A percentile compares a stretch with the other conserved stretches of the same genome.
Conservation (phyloP, 1,140 invertebrate species). For the Drosophila ficusphila region DNA sequence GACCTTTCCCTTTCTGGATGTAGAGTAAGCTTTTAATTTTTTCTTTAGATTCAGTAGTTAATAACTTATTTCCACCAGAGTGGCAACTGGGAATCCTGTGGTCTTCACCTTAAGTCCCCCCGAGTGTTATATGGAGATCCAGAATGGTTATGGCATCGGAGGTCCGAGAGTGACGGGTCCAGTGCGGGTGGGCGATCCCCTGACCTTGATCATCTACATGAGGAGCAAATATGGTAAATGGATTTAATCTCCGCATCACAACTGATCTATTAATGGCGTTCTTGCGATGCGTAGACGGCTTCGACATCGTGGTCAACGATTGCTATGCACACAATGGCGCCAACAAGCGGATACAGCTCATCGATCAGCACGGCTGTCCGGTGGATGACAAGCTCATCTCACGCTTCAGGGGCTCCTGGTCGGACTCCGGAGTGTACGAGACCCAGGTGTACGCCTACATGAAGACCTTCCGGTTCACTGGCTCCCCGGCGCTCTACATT, state of each 20-base stretch:
- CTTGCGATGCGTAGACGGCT: slow-evolving; percentile 90
- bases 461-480: slow-evolving; percentile 97
- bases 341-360: slow-evolving; percentile 95
- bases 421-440: slow-evolving; percentile 94
- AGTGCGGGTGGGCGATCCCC: slow-evolving; percentile 95
- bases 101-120: slow-evolving; percentile 97
- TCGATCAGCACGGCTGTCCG: slow-evolving; percentile 97
- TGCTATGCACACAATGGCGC: slow-evolving; percentile 97
- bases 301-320: slow-evolving; percentile 98
- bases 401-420: slow-evolving; percentile 96
- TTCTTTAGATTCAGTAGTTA: not conserved
- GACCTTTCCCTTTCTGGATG: slow-evolving; percentile 96
- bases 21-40: slow-evolving; percentile 91
- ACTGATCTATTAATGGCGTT: slow-evolving; percentile 28
- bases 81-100: slow-evolving; percentile 96
- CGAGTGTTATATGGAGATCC: slow-evolving; percentile 97
- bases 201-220: slow-evolving; percentile 97
- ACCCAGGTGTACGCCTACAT: slow-evolving; percentile 97
- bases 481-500: slow-evolving; percentile 96
- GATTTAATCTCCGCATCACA: not conserved
- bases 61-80: slow-evolving; percentile 85
- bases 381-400: slow-evolving; percentile 97
- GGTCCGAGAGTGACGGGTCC: slow-evolving; percentile 94
- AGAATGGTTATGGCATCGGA: slow-evolving; percentile 93
- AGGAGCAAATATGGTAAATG: slow-evolving; percentile 93